A percentile compares a stretch with the other conserved stretches of the same genome.
Evolutionary conservation across 2,888 invertebrate species (phyloP).

Genomic region (Macrophya alboannulata): DNA sequence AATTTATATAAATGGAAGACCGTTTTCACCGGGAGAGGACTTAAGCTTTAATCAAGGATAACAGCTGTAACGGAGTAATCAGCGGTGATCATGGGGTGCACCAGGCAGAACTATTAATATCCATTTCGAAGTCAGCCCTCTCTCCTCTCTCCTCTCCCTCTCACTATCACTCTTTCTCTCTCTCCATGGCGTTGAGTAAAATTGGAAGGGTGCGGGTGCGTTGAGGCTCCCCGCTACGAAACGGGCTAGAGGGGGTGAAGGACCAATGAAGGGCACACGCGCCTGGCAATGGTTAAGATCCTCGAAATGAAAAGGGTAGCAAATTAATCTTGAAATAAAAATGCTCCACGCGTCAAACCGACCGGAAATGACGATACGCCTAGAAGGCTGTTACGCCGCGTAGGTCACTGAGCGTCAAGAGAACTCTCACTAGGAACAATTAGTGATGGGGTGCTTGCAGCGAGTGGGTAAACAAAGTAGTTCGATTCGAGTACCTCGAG

Average conservation of each 20-base stretch:
- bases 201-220: slow-evolving; percentile 55
- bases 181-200: slow-evolving; percentile 37
- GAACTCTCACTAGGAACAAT: slow-evolving; percentile 23
- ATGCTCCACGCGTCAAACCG: slow-evolving; percentile 27
- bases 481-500: slow-evolving; percentile 20
- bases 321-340: slow-evolving; percentile 55
- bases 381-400: not conserved
- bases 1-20: slow-evolving; percentile 66
- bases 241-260: slow-evolving; percentile 20
- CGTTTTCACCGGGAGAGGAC: slow-evolving; percentile 54
- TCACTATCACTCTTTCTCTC: slow-evolving; percentile 59
- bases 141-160: slow-evolving; percentile 59
- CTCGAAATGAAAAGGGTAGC: slow-evolving; percentile 54
- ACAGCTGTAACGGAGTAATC: slow-evolving; percentile 75
- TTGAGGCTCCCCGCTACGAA: slow-evolving; percentile 39
- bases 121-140: slow-evolving; percentile 70
- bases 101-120: slow-evolving; percentile 74
- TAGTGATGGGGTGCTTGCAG: not conserved
- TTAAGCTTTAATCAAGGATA: slow-evolving; percentile 74
- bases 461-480: slow-evolving; percentile 2
- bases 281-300: slow-evolving; percentile 41
- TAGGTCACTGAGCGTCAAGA: slow-evolving; percentile 1
- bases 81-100: slow-evolving; percentile 73
- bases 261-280: slow-evolving; percentile 48
- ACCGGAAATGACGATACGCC: slow-evolving; percentile 42